Evolutionary conservation across 1,140 invertebrate species (phyloP).

Genomic region (Bombus soroeensis): DNA sequence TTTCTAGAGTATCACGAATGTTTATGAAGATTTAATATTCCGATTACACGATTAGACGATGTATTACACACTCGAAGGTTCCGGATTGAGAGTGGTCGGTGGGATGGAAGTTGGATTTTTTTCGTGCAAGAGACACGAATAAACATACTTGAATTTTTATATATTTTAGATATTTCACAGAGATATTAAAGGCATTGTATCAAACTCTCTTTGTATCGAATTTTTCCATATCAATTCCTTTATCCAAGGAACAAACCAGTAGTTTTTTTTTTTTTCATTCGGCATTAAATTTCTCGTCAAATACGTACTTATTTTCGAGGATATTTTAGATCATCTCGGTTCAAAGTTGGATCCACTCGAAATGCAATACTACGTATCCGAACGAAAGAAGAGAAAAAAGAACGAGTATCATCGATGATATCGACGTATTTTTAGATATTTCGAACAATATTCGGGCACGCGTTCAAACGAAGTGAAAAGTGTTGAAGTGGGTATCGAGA

Average conservation of each 20-base stretch:
- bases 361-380: background rate
- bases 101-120: too few relatives aligned
- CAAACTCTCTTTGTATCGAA: too few relatives aligned
- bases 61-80: background rate
- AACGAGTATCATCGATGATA: background rate
- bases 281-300: background rate
- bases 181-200: too few relatives aligned
- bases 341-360: background rate
- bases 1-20: background rate
- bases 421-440: conserved; percentile 18
- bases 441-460: conserved; percentile 7
- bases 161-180: too few relatives aligned
- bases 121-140: too few relatives aligned
- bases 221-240: too few relatives aligned
- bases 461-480: conserved; percentile 16
- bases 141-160: too few relatives aligned
- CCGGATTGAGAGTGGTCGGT: too few relatives aligned
- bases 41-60: background rate
- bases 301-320: background rate
- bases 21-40: background rate
- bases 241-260: too few relatives aligned
- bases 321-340: background rate
- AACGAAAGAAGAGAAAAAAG: background rate
- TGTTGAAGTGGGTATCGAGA: conserved; percentile 23
- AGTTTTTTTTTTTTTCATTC: background rate